These are phyloP conservation scores for Unio pictorum DNA, from an alignment of 2,888 invertebrate genomes.

Conservation along the genomic window DNA sequence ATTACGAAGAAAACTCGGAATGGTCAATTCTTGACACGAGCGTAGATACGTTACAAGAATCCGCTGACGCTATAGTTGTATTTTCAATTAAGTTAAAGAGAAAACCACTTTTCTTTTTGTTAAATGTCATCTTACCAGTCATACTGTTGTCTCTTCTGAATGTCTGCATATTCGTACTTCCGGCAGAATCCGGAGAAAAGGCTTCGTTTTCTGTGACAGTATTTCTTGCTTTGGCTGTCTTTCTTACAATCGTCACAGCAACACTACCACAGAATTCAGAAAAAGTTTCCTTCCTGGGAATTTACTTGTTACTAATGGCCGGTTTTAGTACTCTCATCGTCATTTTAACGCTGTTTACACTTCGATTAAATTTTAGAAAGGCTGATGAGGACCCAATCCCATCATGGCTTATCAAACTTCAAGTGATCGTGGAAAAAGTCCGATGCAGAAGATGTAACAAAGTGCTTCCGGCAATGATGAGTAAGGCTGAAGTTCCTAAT, in stretches of 20 bases:
- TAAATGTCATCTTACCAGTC: conserved; percentile 31
- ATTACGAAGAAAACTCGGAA: conserved; percentile 16
- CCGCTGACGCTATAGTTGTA: conserved; percentile 11
- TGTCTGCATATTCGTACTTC: conserved; percentile 27
- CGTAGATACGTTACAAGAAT: conserved; percentile 4
- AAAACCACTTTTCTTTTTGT: conserved; percentile 30
- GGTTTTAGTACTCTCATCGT: conserved; percentile 25
- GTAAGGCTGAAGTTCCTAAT: too few relatives aligned
- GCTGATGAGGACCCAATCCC: conserved; percentile 18
- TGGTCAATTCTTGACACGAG: conserved; percentile 19
- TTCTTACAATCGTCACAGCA: conserved; percentile 19
- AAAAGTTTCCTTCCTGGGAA: conserved; percentile 14
- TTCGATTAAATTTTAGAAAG: conserved; percentile 24
- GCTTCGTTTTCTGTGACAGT: conserved; percentile 26
- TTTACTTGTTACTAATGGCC: conserved; percentile 31
- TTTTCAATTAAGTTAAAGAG: conserved; percentile 21
- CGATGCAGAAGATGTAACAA: too few relatives aligned
- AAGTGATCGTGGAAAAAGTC: too few relatives aligned
- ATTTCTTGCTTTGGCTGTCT: conserved; percentile 27
- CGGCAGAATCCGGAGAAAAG: conserved; percentile 27
- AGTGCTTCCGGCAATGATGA: too few relatives aligned
- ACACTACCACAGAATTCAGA: conserved; percentile 26
- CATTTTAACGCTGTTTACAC: conserved; percentile 20
- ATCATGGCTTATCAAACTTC: background rate
- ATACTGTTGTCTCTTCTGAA: conserved; percentile 26